A percentile compares a stretch with the other conserved stretches of the same genome.
phyloP scores from a whole-genome alignment of 2,113 vertebrate species.

The Hylia prasina region DNA sequence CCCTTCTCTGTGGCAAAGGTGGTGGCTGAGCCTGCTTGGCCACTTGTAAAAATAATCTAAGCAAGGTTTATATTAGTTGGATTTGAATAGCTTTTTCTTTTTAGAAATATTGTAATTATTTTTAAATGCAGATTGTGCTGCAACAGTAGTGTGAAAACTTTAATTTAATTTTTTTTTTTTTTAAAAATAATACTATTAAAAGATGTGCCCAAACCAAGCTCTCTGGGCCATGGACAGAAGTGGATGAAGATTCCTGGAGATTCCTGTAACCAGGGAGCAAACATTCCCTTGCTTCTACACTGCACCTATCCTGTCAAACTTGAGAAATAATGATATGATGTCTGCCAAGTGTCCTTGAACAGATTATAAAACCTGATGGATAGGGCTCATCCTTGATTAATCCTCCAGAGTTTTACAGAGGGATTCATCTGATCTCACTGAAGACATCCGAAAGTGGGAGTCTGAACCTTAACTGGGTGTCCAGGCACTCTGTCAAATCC shows the following conservation, averaged over 20 bases:
- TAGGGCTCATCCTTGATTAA: neutral
- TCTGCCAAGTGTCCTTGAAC: neutral
- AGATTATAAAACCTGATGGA: neutral
- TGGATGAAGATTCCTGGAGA: neutral
- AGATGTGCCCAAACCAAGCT: neutral
- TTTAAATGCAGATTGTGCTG: neutral
- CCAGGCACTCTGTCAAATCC: neutral
- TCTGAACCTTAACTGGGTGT: neutral
- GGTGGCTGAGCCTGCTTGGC: neutral
- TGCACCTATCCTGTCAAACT: neutral
- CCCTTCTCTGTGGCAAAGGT: neutral
- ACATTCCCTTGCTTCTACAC: neutral
- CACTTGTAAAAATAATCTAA: neutral
- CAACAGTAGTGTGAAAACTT: neutral
- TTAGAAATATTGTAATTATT: neutral
- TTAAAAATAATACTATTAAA: neutral
- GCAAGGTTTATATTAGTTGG: neutral
- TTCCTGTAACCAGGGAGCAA: neutral
- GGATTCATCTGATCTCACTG: neutral
- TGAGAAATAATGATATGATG: neutral
- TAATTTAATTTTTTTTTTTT: neutral
- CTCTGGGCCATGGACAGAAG: neutral
- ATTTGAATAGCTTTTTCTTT: neutral
- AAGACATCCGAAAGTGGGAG: neutral
- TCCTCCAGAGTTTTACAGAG: neutral